Percentiles rank a stretch among this genome's conserved stretches.
phyloP scores from a whole-genome alignment of 2,113 vertebrate genomes.

The Egretta garzetta region DNA sequence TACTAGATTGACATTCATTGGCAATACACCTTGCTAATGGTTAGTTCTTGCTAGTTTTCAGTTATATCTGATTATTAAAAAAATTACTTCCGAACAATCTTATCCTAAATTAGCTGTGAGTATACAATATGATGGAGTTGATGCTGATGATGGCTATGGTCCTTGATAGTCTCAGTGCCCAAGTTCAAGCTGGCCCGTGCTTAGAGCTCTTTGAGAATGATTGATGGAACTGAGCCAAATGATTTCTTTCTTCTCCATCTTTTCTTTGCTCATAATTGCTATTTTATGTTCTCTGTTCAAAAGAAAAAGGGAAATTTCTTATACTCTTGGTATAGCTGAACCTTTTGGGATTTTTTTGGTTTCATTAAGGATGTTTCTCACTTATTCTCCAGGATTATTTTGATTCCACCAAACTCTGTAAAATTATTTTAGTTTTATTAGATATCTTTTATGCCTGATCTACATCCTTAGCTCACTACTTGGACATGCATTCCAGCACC shows the following conservation, averaged over 20 bases:
- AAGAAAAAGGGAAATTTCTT: neutral
- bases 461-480: neutral
- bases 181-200: neutral
- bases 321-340: neutral
- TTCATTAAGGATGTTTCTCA: neutral
- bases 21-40: neutral
- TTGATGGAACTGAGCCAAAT: neutral
- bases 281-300: neutral
- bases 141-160: neutral
- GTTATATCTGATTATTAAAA: neutral
- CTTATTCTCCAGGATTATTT: neutral
- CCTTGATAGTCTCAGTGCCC: neutral
- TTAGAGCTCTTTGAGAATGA: neutral
- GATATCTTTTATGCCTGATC: neutral
- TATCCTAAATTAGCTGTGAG: neutral
- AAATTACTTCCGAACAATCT: neutral
- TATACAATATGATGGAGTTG: neutral
- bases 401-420: neutral
- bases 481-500: neutral
- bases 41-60: neutral
- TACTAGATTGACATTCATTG: neutral
- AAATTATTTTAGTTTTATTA: neutral
- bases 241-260: neutral
- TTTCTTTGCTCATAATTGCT: neutral
- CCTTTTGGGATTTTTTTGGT: rapidly evolving